These are phyloP conservation scores for Magallana nippona DNA, from an alignment of 2,888 invertebrate genomes.

Conservation along the genomic window DNA sequence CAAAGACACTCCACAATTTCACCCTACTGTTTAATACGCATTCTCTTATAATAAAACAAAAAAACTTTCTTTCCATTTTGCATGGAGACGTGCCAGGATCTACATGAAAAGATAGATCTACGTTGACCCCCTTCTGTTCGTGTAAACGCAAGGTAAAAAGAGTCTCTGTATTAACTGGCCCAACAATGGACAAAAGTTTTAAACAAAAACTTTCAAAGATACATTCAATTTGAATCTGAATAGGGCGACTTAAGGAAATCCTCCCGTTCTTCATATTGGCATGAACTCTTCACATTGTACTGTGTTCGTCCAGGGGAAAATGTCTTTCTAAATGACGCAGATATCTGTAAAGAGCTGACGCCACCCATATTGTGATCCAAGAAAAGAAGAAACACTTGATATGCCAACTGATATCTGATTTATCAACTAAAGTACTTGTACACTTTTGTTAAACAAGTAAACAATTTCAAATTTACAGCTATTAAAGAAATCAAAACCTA, in stretches of 20 bases:
- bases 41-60: background rate
- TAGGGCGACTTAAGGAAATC: conserved; percentile 20
- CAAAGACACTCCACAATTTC: background rate
- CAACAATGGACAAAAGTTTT: conserved; percentile 22
- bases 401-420: too few species aligned
- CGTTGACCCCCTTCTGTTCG: conserved; percentile 6
- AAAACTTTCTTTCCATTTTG: background rate
- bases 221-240: conserved; percentile 11
- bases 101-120: background rate
- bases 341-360: background rate
- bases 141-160: background rate
- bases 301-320: background rate
- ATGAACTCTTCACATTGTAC: conserved; percentile 5
- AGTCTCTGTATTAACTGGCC: background rate
- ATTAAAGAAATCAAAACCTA: background rate
- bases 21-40: conserved; percentile 2
- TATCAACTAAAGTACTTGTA: background rate
- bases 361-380: background rate
- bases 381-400: too few species aligned
- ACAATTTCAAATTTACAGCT: background rate
- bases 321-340: background rate
- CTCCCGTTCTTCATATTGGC: background rate
- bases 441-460: background rate
- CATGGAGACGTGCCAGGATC: conserved; percentile 13
- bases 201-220: conserved; percentile 31